Percentiles rank a stretch among this genome's conserved stretches.
Evolutionary conservation across 2,888 invertebrate genomes (phyloP).

Genomic region (Oligia fasciuncula): DNA sequence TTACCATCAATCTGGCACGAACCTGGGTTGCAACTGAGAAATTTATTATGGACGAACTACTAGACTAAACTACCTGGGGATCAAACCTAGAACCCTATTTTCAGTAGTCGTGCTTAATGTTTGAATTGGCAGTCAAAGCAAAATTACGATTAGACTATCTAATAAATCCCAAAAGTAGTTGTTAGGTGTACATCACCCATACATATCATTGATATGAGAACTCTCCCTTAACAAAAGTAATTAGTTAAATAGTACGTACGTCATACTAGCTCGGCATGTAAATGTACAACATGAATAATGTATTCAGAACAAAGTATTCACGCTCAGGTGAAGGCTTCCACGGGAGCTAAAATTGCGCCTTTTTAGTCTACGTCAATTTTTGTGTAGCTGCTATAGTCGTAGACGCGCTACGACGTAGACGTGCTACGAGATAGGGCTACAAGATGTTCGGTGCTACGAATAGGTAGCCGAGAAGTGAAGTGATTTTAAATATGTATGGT

Average conservation of each 20-base stretch:
- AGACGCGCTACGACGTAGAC: constrained; percentile 47
- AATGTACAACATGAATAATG: constrained; percentile 67
- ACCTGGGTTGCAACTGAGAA: neutral
- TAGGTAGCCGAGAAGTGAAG: constrained; percentile 1
- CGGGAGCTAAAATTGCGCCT: constrained; percentile 47
- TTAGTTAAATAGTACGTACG: constrained; percentile 58
- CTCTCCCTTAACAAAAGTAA: constrained; percentile 52
- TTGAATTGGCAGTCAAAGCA: neutral
- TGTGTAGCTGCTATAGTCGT: constrained; percentile 49
- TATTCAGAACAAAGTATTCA: constrained; percentile 64
- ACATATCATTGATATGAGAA: constrained; percentile 2
- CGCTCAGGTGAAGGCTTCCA: constrained; percentile 56
- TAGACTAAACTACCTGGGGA: neutral
- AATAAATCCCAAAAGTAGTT: neutral
- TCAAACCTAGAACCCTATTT: neutral
- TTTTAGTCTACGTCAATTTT: constrained; percentile 52
- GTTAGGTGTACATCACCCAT: neutral
- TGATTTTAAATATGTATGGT: neutral
- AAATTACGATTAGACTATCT: constrained; percentile 4
- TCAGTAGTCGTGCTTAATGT: neutral
- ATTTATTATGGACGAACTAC: neutral
- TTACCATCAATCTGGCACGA: neutral
- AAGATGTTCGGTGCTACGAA: constrained; percentile 34
- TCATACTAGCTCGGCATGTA: constrained; percentile 53
- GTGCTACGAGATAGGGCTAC: constrained; percentile 46